Evolutionary conservation across 2,888 invertebrate species (phyloP), one percentile per base, ranked within the genome.

Genomic region (Trichogramma dendrolimi): DNA sequence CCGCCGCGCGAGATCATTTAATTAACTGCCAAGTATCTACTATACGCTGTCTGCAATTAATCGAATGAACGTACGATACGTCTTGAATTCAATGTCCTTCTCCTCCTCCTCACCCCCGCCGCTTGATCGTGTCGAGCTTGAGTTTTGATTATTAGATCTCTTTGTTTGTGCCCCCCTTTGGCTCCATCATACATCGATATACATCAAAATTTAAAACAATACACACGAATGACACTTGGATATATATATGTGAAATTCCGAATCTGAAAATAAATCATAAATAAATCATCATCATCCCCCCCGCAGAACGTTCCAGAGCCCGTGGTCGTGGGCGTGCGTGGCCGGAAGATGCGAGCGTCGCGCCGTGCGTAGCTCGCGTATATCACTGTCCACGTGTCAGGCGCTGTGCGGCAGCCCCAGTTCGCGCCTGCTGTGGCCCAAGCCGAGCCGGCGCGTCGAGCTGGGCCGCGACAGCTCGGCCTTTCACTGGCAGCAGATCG

Each of bases 261-360:
- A 53, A 8, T n/a, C n/a, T n/a, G n/a, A n/a, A n/a, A n/a, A n/a
- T n/a, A 52, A 52, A 49, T 40, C 38, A 3, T 53, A 39, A 58
- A 46, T 5, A 27, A 27, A 27, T 27, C 27, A 27, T 27, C 14
- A 14, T 14, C 14, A 2, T 14, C 27, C 38, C 39, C 4, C 43
- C 49, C 55, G 27, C 61, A 79, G 79, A 61, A 72, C 71, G 5
- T 76, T 79, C 63, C 75, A 78, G 60, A 78, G 74, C 61, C 86
- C 87, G 58, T 92, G 91, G 91, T 88, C 89, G 6, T 91, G 91
- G 86, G 82, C 85, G 44, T 92, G 91, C 75, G 84, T 86, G 55
- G 81, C 82, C 50, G 82, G 82, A 68, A 84, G 86, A 65, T 91
- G 91, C 81, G 87, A 90, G 70, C 84, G 89, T 46, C 79, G 82